Base-by-base conservation (phyloP, 1,140 invertebrate genomes). In the Lepidurus apus region DNA sequence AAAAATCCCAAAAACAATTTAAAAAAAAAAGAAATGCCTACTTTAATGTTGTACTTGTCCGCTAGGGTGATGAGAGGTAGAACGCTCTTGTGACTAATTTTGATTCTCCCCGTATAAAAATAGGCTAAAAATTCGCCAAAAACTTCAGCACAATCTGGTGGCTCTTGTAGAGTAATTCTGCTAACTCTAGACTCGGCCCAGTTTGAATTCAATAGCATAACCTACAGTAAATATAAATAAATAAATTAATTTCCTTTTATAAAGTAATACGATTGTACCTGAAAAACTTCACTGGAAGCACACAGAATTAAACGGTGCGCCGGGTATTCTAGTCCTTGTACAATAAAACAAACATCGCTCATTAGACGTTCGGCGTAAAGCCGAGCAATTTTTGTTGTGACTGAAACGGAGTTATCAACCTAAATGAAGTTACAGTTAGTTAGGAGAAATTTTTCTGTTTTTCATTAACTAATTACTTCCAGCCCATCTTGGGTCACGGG, bases 251-350 rank as follows among this genome's bases (percentile, higher is more conserved):
- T 42, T 77, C 34, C 76, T 80, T 79, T 79, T 21, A 74, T 9
- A 43, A 44, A 34, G 53, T 44, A 47, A 74, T 2, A 74, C 43
- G 4, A 34, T 26, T 79, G 82, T 86, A 93, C 93, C 87, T 96
- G 94, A 86, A 98, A 97, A 24, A 98, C 96, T 88, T 97, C 95
- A 86, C 95, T 97, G 80, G 93, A 95, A 80, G 95, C 94, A 89
- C 95, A 97, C 1, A 98, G 88, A 83, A 98, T 97, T 8, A 98
- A 89, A 77, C 94, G 89, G 86, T 98, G 96, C 34, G 94, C 93
- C 34, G 93, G 93, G 87, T 94, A 96, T 79, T 91, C 90, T 42
- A 91, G 88, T 1, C 91, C 90, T 79, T 91, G 91, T 24, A 96
- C 93, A 75, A 94, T 89, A 17, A 96, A 85, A 47, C 90, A 91